Evolutionary conservation across 2,888 invertebrate genomes (phyloP), one percentile per base, ranked within the genome.

Genomic region (Ephialtes manifestator): DNA sequence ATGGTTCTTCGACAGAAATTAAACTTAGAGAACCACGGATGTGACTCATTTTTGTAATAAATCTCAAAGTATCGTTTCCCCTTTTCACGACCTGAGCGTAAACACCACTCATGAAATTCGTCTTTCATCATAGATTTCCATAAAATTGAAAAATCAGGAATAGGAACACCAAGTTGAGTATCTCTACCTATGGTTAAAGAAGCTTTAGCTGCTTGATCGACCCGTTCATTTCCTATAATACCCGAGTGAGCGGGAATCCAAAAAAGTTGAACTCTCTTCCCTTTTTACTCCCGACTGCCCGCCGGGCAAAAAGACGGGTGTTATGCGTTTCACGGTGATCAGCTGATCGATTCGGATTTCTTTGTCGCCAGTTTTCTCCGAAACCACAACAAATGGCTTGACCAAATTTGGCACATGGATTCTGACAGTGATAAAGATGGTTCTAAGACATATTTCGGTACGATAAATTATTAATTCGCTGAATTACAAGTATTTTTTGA

Each of bases 221-320:
- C 88, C 0, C 31, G 18, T 51, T 87, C 84, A 76, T 88, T 88
- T 2, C 84, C 85, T 1, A 2, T 10, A 4, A 88, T 83, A 10
- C 86, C 86, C 7, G 43, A 39, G 28, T 88, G 88, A 10, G 85
- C 60, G 0, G 86, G 87, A n/a, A 87, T 72, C 87, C 87, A 87
- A 4, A 83, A 71, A 8, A 87, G 53, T 28, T 68, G 53, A 11
- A 87, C 58, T 0, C 20, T 20, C 20, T 78, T 78, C 3, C 55
- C n/a, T 0, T 15, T 4, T n/a, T n/a, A n/a, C n/a, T n/a, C n/a
- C n/a, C n/a, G n/a, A n/a, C n/a, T n/a, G n/a, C n/a, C n/a, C n/a
- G n/a, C n/a, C n/a, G n/a, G n/a, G n/a, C n/a, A n/a, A n/a, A n/a
- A n/a, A n/a, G n/a, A n/a, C n/a, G n/a, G n/a, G n/a, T n/a, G n/a